Conservation (phyloP, 2,888 invertebrate genomes). For the Harpalus rubripes region DNA sequence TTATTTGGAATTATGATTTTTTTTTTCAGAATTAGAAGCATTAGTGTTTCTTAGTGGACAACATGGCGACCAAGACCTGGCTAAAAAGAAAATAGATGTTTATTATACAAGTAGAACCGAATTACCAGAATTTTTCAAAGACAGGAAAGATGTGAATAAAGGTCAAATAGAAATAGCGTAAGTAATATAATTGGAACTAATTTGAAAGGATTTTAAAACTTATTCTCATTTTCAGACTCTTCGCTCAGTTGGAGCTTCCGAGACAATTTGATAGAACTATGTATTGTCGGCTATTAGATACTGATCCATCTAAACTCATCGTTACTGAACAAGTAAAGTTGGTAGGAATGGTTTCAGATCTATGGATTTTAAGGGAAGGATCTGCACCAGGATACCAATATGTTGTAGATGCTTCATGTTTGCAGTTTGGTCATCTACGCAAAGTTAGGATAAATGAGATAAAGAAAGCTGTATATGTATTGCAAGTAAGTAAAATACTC, state of each 20-base stretch:
- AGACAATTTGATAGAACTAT: constrained; percentile 10
- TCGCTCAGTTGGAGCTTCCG: background rate
- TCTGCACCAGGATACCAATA: constrained; percentile 80
- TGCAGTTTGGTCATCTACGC: background rate
- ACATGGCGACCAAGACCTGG: constrained; percentile 80
- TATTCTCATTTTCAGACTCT: constrained; percentile 6
- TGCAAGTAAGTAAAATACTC: constrained; percentile 2
- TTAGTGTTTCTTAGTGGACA: constrained; percentile 18
- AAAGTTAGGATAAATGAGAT: background rate
- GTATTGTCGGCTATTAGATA: constrained; percentile 10
- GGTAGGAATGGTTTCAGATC: constrained; percentile 73
- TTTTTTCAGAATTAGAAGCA: constrained; percentile 21
- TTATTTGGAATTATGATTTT: background rate
- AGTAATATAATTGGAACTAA: background rate
- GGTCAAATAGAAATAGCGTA: background rate
- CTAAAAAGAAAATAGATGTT: constrained; percentile 85
- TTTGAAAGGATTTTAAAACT: no score
- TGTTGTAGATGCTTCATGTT: constrained; percentile 79
- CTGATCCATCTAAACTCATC: constrained; percentile 73
- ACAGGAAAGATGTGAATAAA: constrained; percentile 76
- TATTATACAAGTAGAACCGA: constrained; percentile 84
- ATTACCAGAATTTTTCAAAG: constrained; percentile 83
- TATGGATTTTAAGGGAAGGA: constrained; percentile 80
- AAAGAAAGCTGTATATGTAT: constrained; percentile 9
- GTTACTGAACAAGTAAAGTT: constrained; percentile 73